Evolutionary conservation across 2,888 invertebrate species (phyloP), one percentile per base, ranked within the genome.

Genomic region (Micoletzkya japonica): DNA sequence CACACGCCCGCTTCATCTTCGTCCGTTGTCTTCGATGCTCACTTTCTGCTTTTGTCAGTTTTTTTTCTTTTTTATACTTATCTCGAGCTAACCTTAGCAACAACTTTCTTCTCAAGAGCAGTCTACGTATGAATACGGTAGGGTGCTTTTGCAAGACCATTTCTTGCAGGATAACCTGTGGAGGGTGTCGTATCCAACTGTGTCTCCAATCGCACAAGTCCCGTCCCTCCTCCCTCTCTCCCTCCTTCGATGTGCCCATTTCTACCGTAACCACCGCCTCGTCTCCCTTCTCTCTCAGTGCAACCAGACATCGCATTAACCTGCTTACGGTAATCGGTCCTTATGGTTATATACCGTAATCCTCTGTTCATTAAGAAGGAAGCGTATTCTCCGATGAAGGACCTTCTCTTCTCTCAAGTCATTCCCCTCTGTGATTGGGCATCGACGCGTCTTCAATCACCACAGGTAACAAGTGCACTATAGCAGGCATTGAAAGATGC

Each of bases 11-110:
- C 49, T 7, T 32, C 57, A n/a, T 20, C 39, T 24, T 26, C 26
- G 17, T 32, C 32, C 17, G 74, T 76, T 1, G 73, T 76, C 0
- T 73, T 76, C 36, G 76, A 76, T 63, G 61, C 76, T 39, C 73
- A 73, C 63, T 76, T 76, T 30, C 68, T 74, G 2, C 26, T 76
- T 24, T 71, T 74, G 74, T 76, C 24, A 71, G 76, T 72, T 2
- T 59, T 60, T 66, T 59, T n/a, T 50, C 36, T 70, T 26, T 58
- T 61, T 39, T 50, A n/a, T 36, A 4, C 17, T 39, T 17, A 39
- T n/a, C n/a, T n/a, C n/a, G n/a, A n/a, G n/a, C n/a, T n/a, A n/a
- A n/a, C n/a, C n/a, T n/a, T n/a, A n/a, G n/a, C n/a, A n/a, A n/a
- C n/a, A n/a, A n/a, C 44, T 44, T 44, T 44, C 20, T 20, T 20